Evolutionary conservation across 2,113 vertebrate genomes (phyloP).

Genomic region (Crocuta crocuta): DNA sequence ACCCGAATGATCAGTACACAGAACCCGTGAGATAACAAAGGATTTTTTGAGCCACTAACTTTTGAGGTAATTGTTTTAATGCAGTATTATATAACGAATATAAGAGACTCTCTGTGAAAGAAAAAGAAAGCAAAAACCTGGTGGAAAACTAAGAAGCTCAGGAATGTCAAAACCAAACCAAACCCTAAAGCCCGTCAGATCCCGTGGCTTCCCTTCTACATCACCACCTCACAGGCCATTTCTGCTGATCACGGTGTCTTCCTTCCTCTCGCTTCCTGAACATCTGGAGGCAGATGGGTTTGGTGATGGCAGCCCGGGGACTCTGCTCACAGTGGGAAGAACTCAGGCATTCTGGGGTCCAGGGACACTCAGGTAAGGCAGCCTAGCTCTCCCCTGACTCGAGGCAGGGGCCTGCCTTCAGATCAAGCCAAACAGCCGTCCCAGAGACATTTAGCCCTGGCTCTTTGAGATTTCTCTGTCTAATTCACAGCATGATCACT

Average conservation of each 20-base stretch:
- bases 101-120: background rate
- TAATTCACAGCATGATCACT: background rate
- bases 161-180: slow-evolving; percentile 21
- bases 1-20: background rate
- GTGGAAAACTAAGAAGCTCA: slow-evolving; percentile 28
- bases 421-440: background rate
- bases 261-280: background rate
- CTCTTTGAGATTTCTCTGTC: background rate
- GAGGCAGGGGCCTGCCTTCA: background rate
- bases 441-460: background rate
- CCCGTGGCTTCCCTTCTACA: background rate
- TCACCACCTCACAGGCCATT: background rate
- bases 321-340: background rate
- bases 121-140: too few species aligned
- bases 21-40: background rate
- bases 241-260: background rate
- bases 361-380: background rate
- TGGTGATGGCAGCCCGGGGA: background rate
- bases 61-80: background rate
- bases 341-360: background rate
- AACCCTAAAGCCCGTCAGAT: background rate
- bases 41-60: background rate
- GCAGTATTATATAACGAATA: background rate
- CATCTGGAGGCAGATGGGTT: background rate
- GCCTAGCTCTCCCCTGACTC: background rate